phyloP scores from a whole-genome alignment of 2,888 invertebrate species.

The Diplolepis rosae region DNA sequence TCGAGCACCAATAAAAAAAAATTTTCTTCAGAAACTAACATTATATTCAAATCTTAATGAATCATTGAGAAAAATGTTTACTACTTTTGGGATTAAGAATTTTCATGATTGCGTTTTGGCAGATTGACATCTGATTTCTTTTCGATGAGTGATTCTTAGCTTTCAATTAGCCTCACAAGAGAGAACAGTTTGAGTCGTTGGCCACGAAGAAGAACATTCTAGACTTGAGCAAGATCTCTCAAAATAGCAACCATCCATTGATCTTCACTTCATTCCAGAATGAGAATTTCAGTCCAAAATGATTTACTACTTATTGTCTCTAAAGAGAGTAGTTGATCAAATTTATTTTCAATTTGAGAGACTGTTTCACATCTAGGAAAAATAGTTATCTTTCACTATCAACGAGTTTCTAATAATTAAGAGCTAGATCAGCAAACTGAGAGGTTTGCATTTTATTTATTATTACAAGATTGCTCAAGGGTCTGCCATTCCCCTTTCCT shows the following conservation, averaged over 20 bases:
- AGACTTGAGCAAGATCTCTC: slow-evolving; percentile 50
- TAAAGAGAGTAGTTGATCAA: not conserved
- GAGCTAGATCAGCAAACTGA: slow-evolving; percentile 10
- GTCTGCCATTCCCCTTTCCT: slow-evolving; percentile 28
- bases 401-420: slow-evolving; percentile 20
- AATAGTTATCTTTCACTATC: not conserved
- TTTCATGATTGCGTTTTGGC: no score
- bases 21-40: no score
- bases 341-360: not conserved
- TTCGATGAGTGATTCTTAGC: slow-evolving; percentile 39
- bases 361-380: not conserved
- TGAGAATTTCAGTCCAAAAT: slow-evolving; percentile 57
- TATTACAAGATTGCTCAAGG: slow-evolving; percentile 34
- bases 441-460: slow-evolving; percentile 33
- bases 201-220: slow-evolving; percentile 53
- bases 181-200: slow-evolving; percentile 40
- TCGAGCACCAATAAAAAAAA: no score
- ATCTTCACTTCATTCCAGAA: slow-evolving; percentile 60
- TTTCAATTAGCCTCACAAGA: slow-evolving; percentile 35
- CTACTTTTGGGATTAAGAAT: no score
- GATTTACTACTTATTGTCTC: slow-evolving; percentile 41
- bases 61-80: no score
- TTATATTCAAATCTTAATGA: no score
- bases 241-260: slow-evolving; percentile 67
- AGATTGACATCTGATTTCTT: slow-evolving; percentile 22